Evolutionary conservation across 1,140 invertebrate species (phyloP).

Genomic region (Drosophila ficusphila): DNA sequence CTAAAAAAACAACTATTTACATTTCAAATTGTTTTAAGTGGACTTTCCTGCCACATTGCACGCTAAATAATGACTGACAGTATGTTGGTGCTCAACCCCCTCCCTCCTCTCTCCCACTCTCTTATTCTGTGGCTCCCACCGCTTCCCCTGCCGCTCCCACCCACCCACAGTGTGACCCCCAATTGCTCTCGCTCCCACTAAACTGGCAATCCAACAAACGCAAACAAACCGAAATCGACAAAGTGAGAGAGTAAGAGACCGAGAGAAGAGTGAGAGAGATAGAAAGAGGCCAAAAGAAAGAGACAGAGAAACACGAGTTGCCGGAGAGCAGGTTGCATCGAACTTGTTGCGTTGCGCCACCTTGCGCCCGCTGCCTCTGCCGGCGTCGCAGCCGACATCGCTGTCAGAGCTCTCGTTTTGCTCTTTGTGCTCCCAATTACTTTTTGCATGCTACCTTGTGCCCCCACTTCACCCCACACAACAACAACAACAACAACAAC

Average conservation of each 20-base stretch:
- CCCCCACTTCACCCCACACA: conserved; percentile 72
- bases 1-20: no score
- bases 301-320: conserved; percentile 23
- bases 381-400: conserved; percentile 16
- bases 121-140: neutral
- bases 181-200: conserved; percentile 72
- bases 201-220: conserved; percentile 72
- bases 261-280: neutral
- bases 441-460: conserved; percentile 79
- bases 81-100: conserved; percentile 62
- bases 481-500: conserved; percentile 10
- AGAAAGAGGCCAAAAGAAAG: neutral
- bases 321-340: conserved; percentile 70
- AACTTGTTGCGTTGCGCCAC: conserved; percentile 74
- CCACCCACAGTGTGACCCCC: conserved; percentile 58
- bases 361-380: conserved; percentile 51
- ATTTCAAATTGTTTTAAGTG: conserved; percentile 5
- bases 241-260: neutral
- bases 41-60: conserved; percentile 47
- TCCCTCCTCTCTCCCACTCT: neutral
- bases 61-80: conserved; percentile 81
- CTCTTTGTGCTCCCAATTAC: conserved; percentile 80
- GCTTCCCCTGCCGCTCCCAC: conserved; percentile 7
- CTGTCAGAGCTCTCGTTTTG: conserved; percentile 44
- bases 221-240: conserved; percentile 56